These are phyloP conservation scores for Gila robusta DNA, from an alignment of 2,797 vertebrate genomes.

Conservation along the genomic window DNA sequence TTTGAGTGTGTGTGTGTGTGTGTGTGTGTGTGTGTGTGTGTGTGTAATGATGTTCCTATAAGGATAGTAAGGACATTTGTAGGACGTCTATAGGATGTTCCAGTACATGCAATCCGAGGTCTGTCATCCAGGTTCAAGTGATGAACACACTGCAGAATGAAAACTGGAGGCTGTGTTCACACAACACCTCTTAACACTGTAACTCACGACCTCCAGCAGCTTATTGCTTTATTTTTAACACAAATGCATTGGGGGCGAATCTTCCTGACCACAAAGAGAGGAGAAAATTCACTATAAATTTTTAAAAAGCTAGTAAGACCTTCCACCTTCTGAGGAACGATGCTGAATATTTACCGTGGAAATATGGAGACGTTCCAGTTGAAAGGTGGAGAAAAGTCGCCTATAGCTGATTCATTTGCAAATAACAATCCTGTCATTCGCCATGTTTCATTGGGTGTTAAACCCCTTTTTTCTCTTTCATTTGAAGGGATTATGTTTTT, in stretches of 20 bases:
- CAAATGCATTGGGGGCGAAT: not conserved
- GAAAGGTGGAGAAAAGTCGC: not conserved
- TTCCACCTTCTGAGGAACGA: not conserved
- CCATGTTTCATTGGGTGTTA: not conserved
- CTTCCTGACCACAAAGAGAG: constrained; percentile 6
- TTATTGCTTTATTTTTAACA: constrained; percentile 24
- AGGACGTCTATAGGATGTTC: not conserved
- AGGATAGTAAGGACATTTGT: not conserved
- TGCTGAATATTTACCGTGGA: not conserved
- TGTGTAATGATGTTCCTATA: not conserved
- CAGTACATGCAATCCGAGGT: not conserved
- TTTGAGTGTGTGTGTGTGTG: too few species aligned
- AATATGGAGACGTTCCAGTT: not conserved
- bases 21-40: not conserved
- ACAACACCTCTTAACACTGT: not conserved
- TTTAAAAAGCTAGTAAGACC: constrained; percentile 10
- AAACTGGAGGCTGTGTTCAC: constrained; percentile 8
- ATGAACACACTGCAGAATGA: constrained; percentile 18
- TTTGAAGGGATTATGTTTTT: not conserved
- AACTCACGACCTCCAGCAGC: not conserved
- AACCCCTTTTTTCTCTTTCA: not conserved
- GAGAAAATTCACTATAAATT: constrained; percentile 15
- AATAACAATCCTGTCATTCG: not conserved
- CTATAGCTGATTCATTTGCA: not conserved
- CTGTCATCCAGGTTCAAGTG: not conserved